Base-by-base conservation (phyloP, 2,888 invertebrate genomes). In the Dasysyrphus tricinctus region DNA sequence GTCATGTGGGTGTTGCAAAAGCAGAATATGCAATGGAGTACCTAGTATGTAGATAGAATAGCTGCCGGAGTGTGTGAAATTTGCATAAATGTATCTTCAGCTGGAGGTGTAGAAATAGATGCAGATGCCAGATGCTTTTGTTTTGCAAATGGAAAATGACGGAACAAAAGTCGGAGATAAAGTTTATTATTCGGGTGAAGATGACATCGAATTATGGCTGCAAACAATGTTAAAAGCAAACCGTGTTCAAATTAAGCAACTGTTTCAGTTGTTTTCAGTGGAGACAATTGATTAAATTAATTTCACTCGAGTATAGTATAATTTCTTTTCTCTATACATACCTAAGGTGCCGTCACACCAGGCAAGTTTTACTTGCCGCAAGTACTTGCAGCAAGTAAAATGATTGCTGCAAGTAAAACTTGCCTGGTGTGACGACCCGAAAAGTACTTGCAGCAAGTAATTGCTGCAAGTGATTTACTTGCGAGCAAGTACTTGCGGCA, bases 1-100 rank as follows among this genome's bases (percentile, higher is more conserved):
- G 82, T 59, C 82, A 86, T 82, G 78, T 74, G 86, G 82, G 86
- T 81, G 86, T 79, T 65, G 49, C 72, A 79, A 82, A 75, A 78
- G 72, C 72, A 79, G 86, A 75, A 78, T 67, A 79, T 77, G 73
- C 86, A 75, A 72, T 86, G 75, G 42, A 75, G 42, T 34, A 57
- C 49, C 34, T 47, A 9, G 29, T 14, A 29, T 54, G 14, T 34
- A 32, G 51, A 32, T 42, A 47, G 65, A n/a, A n/a, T 69, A 44
- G 70, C 39, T 80, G 75, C 44, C 74, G 54, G 56, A 74, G 73
- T 77, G 76, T 69, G 61, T 81, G 67, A 75, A 78, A 86, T 86
- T 86, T 81, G 81, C 86, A 81, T 86, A 51, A 65, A 85, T 74
- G 80, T 74, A 56, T 74, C 67, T 79, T 42, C 19, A 44, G 12